A percentile compares a stretch with the other conserved stretches of the same genome.
Conservation (phyloP, 2,113 vertebrate species). For the Sander vitreus region DNA sequence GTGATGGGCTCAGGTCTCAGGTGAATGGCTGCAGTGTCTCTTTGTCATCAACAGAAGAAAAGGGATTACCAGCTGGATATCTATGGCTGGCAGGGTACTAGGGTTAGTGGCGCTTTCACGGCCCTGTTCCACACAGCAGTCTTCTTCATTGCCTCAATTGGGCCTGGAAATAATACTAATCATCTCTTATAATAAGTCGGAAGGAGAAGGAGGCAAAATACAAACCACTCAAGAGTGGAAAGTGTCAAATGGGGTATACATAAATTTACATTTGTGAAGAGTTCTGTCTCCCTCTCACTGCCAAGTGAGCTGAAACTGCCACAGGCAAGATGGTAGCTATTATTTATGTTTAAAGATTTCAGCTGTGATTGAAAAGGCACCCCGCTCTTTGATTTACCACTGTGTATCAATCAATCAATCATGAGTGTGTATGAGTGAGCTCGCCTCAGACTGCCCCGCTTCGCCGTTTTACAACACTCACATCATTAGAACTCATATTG, state of each 20-base stretch:
- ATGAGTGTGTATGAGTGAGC: slow-evolving; percentile 30
- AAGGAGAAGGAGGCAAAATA: slow-evolving; percentile 62
- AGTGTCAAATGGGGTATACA: slow-evolving; percentile 74
- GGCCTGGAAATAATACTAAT: slow-evolving; percentile 72
- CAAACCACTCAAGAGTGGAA: slow-evolving; percentile 73
- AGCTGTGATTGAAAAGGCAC: slow-evolving; percentile 67
- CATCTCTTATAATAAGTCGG: slow-evolving; percentile 70
- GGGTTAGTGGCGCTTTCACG: slow-evolving; percentile 58
- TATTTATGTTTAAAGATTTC: slow-evolving; percentile 74
- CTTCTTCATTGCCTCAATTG: slow-evolving; percentile 53
- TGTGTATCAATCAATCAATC: slow-evolving; percentile 71
- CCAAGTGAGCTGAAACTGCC: slow-evolving; percentile 56
- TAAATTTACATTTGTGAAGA: slow-evolving; percentile 70
- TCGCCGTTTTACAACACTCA: slow-evolving; percentile 13
- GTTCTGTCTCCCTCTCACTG: slow-evolving; percentile 48
- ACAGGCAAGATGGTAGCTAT: slow-evolving; percentile 52
- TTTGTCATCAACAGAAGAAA: slow-evolving; percentile 38
- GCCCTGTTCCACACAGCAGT: slow-evolving; percentile 53
- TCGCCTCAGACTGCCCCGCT: slow-evolving; percentile 25
- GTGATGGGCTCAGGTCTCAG: slow-evolving; percentile 56
- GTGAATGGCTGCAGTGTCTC: slow-evolving; percentile 47
- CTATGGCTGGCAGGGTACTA: slow-evolving; percentile 31
- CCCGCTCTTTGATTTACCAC: slow-evolving; percentile 61
- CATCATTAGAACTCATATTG: slow-evolving; percentile 21
- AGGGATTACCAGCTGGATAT: slow-evolving; percentile 63